phyloP scores from a whole-genome alignment of 1,140 invertebrate species.

The Hormaphis cornu region DNA sequence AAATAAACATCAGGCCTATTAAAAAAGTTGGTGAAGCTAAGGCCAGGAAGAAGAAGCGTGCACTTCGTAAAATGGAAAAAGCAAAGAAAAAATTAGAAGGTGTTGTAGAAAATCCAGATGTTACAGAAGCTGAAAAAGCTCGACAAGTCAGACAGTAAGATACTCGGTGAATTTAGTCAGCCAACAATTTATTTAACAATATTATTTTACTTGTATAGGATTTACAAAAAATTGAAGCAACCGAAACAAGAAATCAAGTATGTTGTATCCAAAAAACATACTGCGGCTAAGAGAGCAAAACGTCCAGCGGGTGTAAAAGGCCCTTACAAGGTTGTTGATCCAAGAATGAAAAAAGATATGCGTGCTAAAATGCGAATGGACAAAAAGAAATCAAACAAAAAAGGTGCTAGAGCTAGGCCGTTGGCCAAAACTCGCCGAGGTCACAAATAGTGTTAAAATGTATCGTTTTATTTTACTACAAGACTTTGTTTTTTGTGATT shows the following conservation, averaged over 20 bases:
- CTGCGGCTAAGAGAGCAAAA: constrained; percentile 60
- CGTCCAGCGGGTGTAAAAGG: constrained; percentile 84
- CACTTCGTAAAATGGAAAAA: constrained; percentile 74
- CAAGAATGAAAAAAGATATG: constrained; percentile 87
- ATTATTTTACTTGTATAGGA: constrained; percentile 46
- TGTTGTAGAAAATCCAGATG: constrained; percentile 80
- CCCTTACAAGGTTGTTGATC: constrained; percentile 88
- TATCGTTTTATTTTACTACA: background rate
- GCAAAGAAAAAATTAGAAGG: constrained; percentile 92
- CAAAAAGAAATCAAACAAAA: constrained; percentile 32
- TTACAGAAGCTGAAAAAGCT: constrained; percentile 83
- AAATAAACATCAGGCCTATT: constrained; percentile 86
- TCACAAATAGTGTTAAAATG: background rate
- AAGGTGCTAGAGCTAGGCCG: constrained; percentile 32
- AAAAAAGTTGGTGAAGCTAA: constrained; percentile 99
- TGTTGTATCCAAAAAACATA: constrained; percentile 86
- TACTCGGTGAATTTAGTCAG: constrained; percentile 25
- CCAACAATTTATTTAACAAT: background rate
- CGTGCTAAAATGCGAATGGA: constrained; percentile 34
- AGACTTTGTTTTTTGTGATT: background rate
- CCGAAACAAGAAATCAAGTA: constrained; percentile 86
- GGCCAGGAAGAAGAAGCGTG: constrained; percentile 88
- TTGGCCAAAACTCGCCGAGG: constrained; percentile 2
- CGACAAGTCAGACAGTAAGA: constrained; percentile 80
- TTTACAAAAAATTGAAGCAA: constrained; percentile 84